A percentile compares a stretch with the other conserved stretches of the same genome.
phyloP scores from a whole-genome alignment of 2,888 invertebrate genomes.

The Oscheius sp. region DNA sequence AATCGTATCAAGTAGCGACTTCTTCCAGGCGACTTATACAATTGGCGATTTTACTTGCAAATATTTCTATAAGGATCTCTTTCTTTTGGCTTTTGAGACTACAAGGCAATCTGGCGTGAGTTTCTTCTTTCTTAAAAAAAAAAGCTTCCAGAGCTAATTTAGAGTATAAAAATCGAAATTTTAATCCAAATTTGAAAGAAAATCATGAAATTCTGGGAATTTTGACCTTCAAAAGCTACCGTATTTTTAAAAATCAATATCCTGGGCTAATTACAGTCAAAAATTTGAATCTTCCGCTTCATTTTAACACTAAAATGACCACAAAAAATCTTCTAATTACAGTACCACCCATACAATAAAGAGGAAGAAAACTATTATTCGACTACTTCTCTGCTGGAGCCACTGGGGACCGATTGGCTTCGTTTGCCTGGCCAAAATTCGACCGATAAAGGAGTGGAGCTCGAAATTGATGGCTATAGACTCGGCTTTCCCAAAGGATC shows the following conservation, averaged over 20 bases:
- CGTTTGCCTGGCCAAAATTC: background rate
- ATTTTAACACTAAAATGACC: too few species aligned
- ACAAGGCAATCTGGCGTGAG: conserved; percentile 7
- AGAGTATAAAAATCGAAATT: too few species aligned
- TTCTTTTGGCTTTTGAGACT: background rate
- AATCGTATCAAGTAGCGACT: background rate
- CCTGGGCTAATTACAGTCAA: too few species aligned
- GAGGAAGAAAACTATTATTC: background rate
- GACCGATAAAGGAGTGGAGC: background rate
- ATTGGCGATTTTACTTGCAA: conserved; percentile 12
- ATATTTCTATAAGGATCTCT: background rate
- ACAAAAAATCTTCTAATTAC: too few species aligned
- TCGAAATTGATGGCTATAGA: background rate
- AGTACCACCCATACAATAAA: background rate
- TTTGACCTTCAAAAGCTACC: too few species aligned
- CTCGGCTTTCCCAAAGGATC: background rate
- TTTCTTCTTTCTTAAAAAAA: background rate
- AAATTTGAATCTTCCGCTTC: too few species aligned
- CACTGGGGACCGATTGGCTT: background rate
- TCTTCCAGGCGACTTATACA: background rate
- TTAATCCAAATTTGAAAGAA: too few species aligned
- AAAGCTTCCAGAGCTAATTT: too few species aligned
- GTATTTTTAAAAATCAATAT: too few species aligned
- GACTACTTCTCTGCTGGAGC: background rate
- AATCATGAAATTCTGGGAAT: too few species aligned